Evolutionary conservation across 2,113 vertebrate genomes (phyloP).

Genomic region (Zapornia atra): DNA sequence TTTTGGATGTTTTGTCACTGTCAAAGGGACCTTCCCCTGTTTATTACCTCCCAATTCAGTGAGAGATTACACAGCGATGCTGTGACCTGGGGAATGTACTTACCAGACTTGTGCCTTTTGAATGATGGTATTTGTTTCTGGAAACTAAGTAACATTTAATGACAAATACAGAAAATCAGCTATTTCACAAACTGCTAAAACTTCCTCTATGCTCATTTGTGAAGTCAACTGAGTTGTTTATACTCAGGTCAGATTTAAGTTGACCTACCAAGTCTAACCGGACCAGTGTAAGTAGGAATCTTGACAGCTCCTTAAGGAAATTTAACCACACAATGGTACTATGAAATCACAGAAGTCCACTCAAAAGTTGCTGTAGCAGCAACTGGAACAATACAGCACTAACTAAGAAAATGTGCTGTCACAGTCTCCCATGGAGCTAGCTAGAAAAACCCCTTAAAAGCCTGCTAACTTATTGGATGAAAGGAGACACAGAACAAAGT

Average conservation of each 20-base stretch:
- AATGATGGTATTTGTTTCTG: neutral
- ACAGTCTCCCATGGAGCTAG: neutral
- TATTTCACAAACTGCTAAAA: neutral
- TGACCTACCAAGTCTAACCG: neutral
- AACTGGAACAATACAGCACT: neutral
- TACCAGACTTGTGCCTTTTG: neutral
- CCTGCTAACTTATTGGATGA: neutral
- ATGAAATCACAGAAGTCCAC: neutral
- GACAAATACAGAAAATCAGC: neutral
- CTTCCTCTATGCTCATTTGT: neutral
- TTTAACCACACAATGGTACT: neutral
- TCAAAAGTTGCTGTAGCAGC: neutral
- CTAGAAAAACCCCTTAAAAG: neutral
- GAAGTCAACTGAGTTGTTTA: neutral
- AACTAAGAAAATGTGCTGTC: neutral
- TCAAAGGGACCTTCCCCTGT: neutral
- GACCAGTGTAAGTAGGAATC: neutral
- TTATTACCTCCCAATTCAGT: neutral
- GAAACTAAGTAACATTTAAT: neutral
- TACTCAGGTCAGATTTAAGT: neutral
- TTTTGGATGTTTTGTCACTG: neutral
- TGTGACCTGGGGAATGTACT: neutral
- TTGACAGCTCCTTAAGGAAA: neutral
- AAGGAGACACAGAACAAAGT: slow-evolving; percentile 4
- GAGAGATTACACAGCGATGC: neutral